Evolutionary conservation across 2,888 invertebrate species (phyloP), one percentile per base, ranked within the genome.

Genomic region (Pristionchus mayeri): DNA sequence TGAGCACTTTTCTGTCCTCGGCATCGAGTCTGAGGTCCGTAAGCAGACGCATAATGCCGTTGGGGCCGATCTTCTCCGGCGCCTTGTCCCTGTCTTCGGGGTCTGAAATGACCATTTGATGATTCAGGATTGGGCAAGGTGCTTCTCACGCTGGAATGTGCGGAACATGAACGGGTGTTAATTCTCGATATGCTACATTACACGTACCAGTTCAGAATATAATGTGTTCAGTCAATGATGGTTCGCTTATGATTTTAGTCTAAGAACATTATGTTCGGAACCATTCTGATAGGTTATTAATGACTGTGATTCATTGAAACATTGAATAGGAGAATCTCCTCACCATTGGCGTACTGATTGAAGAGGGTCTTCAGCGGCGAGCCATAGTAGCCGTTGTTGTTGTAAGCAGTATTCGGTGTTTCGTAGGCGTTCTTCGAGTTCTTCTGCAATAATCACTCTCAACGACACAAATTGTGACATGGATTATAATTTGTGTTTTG

Each of bases 1-100:
- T 96, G 91, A 99, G 95, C 87, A 98, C 84, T 71, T 24, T n/a
- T 40, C 84, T 71, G 89, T 97, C 97, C 93, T 97, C 97, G 18
- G 98, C 96, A 92, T 96, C 95, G 89, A 99, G 95, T 93, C 95
- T 95, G 87, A 99, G 94, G 94, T 99, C 98, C 93, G 97, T 97
- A 89, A 99, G 94, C 94, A 99, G 97, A 93, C 96, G 96, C 95
- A 97, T 96, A 86, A 98, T 96, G 88, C 99, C 99, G 93, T 98
- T 97, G 9, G 97, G 97, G 75, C 96, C 96, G 92, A 99, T 98
- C 94, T 98, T 98, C 88, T 96, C 86, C 24, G 87, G 85, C 7
- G 88, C 63, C 0, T 88, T 82, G 75, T 91, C 91, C 2, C 67
- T 82, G 75, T 91, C 91, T 1, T 71, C 63, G 18, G 84, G 71